Evolutionary conservation across 2,888 invertebrate genomes (phyloP), one percentile per base, ranked within the genome.

Genomic region (Netelia inedita): DNA sequence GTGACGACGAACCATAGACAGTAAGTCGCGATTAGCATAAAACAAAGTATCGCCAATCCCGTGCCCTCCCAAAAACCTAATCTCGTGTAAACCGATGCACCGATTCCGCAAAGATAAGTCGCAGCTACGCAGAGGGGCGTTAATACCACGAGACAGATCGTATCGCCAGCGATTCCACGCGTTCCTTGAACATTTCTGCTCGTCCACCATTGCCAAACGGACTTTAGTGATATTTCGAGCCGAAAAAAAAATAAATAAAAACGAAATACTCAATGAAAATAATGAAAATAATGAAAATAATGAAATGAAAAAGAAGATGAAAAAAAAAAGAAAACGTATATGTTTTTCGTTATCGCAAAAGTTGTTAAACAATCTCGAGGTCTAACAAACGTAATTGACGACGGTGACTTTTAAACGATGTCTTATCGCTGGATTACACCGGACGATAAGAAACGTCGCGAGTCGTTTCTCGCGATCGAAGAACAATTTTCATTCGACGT

Each of bases 121-220:
- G 94, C 94, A 43, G 93, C 91, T 1, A 94, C 85, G 61, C 95
- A 94, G 53, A 95, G 90, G 0, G 95, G 95, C 6, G 94, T 94
- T 65, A 95, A 91, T 9, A 95, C 83, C 2, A 94, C 55, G 55
- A 95, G 93, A 87, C 95, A 95, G 9, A 94, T 85, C 0, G 94
- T 68, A 88, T 95, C 95, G 28, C 94, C 94, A 53, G 93, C 89
- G 43, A 95, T 90, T 75, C 94, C 94, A 57, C 94, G 92, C n/a
- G 94, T 93, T 65, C 94, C 94, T 75, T 91, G 89, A 11, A 93
- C 92, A 59, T 89, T 90, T 21, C 93, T 92, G 76, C 93, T 92
- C 35, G 88, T 89, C 87, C 94, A 90, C 94, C 94, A 95, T 93
- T 94, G 90, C 6, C 82, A 86, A 74, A 91, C 83, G 11, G 91